phyloP scores from a whole-genome alignment of 2,113 vertebrate species.

The Indicator maculatus region DNA sequence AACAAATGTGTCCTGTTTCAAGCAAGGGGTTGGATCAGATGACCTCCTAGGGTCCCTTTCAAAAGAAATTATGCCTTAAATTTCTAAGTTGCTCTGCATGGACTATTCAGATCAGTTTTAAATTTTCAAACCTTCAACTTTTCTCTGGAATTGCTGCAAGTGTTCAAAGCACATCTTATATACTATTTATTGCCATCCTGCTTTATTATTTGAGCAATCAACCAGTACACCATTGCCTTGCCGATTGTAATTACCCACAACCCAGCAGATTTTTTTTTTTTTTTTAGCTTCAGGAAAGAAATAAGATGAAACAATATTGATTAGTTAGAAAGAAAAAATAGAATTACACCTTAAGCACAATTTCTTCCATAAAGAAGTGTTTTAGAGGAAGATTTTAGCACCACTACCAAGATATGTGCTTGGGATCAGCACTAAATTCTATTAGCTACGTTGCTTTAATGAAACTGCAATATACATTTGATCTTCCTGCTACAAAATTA shows the following conservation, averaged over 20 bases:
- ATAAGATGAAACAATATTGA: slow-evolving; percentile 41
- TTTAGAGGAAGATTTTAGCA: background rate
- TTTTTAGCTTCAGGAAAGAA: slow-evolving; percentile 2
- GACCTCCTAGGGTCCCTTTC: background rate
- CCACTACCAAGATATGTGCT: background rate
- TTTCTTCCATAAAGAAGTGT: background rate
- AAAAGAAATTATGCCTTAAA: background rate
- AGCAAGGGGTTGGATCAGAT: background rate
- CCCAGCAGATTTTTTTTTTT: background rate
- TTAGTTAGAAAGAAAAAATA: slow-evolving; percentile 29
- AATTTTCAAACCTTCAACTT: background rate
- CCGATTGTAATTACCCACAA: background rate
- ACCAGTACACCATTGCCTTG: background rate
- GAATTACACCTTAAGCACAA: background rate
- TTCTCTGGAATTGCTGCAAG: background rate
- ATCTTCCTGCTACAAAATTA: background rate
- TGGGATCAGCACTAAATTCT: slow-evolving; percentile 5
- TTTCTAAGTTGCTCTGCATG: background rate
- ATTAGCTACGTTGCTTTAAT: background rate
- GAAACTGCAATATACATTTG: slow-evolving; percentile 12
- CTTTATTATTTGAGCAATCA: slow-evolving; percentile 31
- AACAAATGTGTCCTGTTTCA: background rate
- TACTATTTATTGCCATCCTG: background rate
- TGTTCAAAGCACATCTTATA: background rate
- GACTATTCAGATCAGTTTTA: background rate